Evolutionary conservation across 1,140 invertebrate species (phyloP).

Genomic region (Adelges cooleyi): DNA sequence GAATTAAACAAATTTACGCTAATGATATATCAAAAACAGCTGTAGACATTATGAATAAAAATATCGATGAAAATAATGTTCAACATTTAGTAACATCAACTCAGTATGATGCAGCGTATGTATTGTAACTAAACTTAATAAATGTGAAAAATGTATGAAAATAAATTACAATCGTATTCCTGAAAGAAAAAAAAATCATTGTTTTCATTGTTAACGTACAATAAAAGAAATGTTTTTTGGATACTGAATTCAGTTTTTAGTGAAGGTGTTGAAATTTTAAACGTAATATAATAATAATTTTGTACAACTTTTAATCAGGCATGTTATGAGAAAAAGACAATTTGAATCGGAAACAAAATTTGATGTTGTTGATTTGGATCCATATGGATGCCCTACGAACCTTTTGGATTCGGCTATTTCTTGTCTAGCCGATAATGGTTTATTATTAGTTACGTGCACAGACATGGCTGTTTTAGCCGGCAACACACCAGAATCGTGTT

Average conservation of each 20-base stretch:
- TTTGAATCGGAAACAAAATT: slow-evolving; percentile 45
- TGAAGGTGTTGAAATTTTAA: no score
- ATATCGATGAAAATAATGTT: slow-evolving; percentile 69
- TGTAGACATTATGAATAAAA: slow-evolving; percentile 72
- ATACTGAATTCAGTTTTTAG: no score
- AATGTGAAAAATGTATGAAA: no score
- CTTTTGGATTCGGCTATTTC: slow-evolving; percentile 91
- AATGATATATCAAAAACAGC: slow-evolving; percentile 89
- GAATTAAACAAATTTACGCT: slow-evolving; percentile 70
- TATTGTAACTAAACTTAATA: slow-evolving; percentile 22
- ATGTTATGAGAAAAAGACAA: slow-evolving; percentile 39
- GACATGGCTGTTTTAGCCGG: slow-evolving; percentile 96
- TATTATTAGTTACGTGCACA: slow-evolving; percentile 91
- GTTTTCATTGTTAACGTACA: no score
- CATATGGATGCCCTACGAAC: slow-evolving; percentile 87
- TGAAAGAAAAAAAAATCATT: no score
- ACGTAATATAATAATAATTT: no score
- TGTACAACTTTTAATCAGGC: slow-evolving; percentile 32
- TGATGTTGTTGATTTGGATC: slow-evolving; percentile 90
- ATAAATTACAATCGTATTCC: no score
- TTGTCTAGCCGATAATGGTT: slow-evolving; percentile 60
- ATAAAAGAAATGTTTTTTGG: no score
- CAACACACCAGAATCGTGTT: slow-evolving; percentile 87
- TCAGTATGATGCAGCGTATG: slow-evolving; percentile 72
- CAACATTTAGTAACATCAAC: slow-evolving; percentile 57